Base-by-base conservation (phyloP, 2,888 invertebrate species). In the Odontocerum albicorne region DNA sequence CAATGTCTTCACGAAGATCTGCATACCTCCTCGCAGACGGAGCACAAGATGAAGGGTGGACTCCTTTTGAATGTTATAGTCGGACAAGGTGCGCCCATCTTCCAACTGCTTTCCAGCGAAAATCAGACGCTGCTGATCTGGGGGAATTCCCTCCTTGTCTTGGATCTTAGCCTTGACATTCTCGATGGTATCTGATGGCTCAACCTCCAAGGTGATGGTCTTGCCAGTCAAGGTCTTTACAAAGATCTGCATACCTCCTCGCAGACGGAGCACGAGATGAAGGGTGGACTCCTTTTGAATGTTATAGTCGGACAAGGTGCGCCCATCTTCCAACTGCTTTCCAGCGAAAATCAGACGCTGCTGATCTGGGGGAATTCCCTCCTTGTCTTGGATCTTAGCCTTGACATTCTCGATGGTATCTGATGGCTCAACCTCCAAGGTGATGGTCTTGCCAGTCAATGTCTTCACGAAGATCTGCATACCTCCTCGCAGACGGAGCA, bases 211-310 rank as follows among this genome's bases (percentile, higher is more conserved):
- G 0, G 79, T 78, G 63, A 80, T 80, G 27, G 81, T 82, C 65
- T 81, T 82, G 10, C 80, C 80, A 22, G 80, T 81, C 15, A 81
- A 64, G 1, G 81, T 81, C 65, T 80, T 80, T 3, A 80, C 79
- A 64, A 79, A 83, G 63, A 86, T 85, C 68, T 86, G 84, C 71
- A 86, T 85, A 63, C 98, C 98, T 78, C 97, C 97, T 64, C 94
- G 84, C 55, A 96, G 83, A 65, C 96, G 84, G 62, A 94, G 77
- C 66, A 92, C 92, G 68, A 95, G 79, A 71, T 95, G 93, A 57
- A 94, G 81, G 0, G 94, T 94, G 0, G 92, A 92, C 73, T 94
- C 92, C 72, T 95, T 95, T 75, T 96, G 94, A 68, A 96, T 95
- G 72, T 95, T 95, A 74, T 95, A 95, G 70, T 96, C 96, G 0